These are phyloP conservation scores for Scortum barcoo DNA, from an alignment of 2,113 vertebrate species.

Conservation along the genomic window DNA sequence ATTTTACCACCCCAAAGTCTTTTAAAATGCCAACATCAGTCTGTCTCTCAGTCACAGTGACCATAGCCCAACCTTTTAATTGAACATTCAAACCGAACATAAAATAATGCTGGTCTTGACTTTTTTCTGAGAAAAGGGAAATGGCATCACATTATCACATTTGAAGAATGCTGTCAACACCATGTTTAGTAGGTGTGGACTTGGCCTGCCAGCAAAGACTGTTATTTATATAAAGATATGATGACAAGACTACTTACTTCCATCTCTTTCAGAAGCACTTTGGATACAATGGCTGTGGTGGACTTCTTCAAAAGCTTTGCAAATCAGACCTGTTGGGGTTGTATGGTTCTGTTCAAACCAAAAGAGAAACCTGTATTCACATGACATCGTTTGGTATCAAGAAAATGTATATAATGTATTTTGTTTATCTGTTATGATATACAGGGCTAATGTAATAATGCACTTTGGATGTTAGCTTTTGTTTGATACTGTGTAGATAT, in stretches of 20 bases:
- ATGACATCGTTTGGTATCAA: conserved; percentile 51
- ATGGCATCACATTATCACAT: conserved; percentile 21
- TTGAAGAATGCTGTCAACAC: conserved; percentile 56
- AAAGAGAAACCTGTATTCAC: conserved; percentile 52
- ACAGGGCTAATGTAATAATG: conserved; percentile 79
- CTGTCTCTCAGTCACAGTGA: not conserved
- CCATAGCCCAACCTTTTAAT: not conserved
- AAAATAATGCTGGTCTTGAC: conserved; percentile 11
- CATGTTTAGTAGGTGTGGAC: conserved; percentile 48
- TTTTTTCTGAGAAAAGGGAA: conserved; percentile 59
- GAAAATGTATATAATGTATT: conserved; percentile 69
- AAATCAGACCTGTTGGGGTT: conserved; percentile 37
- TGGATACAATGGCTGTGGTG: conserved; percentile 67
- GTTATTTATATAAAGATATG: conserved; percentile 82
- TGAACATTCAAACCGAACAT: not conserved
- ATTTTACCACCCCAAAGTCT: not conserved
- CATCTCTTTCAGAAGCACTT: conserved; percentile 82
- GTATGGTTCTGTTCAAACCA: conserved; percentile 42
- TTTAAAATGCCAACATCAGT: not conserved
- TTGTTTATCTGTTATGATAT: conserved; percentile 72
- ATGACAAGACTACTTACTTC: conserved; percentile 79
- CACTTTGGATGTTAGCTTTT: conserved; percentile 81
- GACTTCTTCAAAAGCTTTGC: conserved; percentile 37
- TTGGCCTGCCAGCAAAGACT: conserved; percentile 54
- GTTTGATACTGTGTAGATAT: conserved; percentile 48